Conservation (phyloP, 2,797 vertebrate genomes). For the Synaphobranchus kaupii region DNA sequence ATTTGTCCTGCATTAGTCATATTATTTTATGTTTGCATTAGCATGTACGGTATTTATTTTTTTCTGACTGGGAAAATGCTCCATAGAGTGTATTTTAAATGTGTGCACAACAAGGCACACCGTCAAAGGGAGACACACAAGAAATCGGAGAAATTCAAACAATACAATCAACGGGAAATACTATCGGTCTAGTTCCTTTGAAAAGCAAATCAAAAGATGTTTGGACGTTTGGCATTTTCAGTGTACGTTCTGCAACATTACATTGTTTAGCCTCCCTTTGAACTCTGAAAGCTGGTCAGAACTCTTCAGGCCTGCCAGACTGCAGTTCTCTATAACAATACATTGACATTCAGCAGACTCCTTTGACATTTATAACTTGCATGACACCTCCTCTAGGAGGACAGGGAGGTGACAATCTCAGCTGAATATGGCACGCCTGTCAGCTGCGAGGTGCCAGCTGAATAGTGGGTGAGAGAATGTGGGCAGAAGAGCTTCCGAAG, state of each 20-base stretch:
- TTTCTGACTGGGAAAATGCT: neutral
- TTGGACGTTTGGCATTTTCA: neutral
- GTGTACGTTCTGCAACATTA: neutral
- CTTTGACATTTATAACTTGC: neutral
- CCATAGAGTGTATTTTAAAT: neutral
- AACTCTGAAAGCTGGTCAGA: neutral
- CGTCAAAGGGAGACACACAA: neutral
- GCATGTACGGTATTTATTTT: neutral
- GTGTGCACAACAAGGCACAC: neutral
- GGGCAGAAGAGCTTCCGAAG: slow-evolving; percentile 3
- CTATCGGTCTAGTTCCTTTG: no score
- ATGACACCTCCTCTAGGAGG: neutral
- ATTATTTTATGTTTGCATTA: neutral
- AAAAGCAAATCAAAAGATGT: neutral
- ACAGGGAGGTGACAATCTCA: neutral
- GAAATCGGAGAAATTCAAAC: neutral
- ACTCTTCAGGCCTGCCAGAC: neutral
- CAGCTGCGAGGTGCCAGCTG: slow-evolving; percentile 8
- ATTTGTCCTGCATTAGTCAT: neutral
- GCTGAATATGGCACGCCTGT: neutral
- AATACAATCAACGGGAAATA: neutral
- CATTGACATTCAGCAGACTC: neutral
- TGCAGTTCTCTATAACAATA: neutral
- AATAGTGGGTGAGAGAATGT: neutral
- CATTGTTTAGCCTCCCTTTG: neutral